Evolutionary conservation across 2,797 vertebrate species (phyloP), one percentile per base, ranked within the genome.

Genomic region (Hippopotamyrus pictus): DNA sequence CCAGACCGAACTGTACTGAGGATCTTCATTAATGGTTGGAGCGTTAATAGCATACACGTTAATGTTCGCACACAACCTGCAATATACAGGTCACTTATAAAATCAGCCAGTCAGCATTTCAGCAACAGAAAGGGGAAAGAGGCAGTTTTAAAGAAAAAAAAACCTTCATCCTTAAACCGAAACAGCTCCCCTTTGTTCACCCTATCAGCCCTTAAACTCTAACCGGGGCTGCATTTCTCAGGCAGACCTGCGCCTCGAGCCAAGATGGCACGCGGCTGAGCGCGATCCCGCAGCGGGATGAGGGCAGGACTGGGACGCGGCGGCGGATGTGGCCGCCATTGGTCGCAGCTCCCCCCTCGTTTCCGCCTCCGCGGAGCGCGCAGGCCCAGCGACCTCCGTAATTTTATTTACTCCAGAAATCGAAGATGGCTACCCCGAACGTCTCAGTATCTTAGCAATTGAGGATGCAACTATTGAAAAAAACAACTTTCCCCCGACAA

Each of bases 401-500:
- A 95, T 96, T 96, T 96, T 96, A 97, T 97, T 96, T 96, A 97
- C 96, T 96, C 95, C 95, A 91, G 93, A 96, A 96, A 95, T 94
- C 95, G 95, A 96, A 97, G 96, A 97, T 97, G 96, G 96, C 96
- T 94, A 91, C 95, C 92, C 92, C 94, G 94, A 94, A 94, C 93
- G 94, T 94, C 93, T 95, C 93, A 93, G 94, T 94, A 94, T 95
- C 95, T 93, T 95, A 96, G 95, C 92, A 92, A 92, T 94, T 88
- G 94, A 96, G 94, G 95, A 96, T 96, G 95, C 95, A 88, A 94
- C 94, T 90, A 93, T 92, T 92, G 94, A 92, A 93, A 94, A 59
- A 95, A 94, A 94, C 95, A 94, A 95, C 94, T 95, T 96, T 95
- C 91, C 92, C 93, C 92, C 94, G 92, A 93, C 93, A 94, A 94